A percentile compares a stretch with the other conserved stretches of the same genome.
These are phyloP conservation scores for Epistrophe eligans DNA, from an alignment of 2,888 invertebrate species.

Conservation along the genomic window DNA sequence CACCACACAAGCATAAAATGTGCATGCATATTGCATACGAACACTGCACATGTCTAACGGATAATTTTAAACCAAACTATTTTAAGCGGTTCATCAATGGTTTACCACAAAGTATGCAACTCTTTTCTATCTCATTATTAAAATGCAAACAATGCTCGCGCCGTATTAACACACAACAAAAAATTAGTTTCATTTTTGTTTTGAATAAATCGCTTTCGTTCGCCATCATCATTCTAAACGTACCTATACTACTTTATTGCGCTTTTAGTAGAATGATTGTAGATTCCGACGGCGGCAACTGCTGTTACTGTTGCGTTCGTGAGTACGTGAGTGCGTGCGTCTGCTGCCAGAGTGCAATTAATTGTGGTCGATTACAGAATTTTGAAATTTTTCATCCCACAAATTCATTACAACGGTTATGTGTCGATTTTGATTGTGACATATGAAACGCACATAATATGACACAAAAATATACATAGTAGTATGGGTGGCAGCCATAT, in stretches of 20 bases:
- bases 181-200: conserved; percentile 39
- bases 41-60: neutral
- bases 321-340: too few species aligned
- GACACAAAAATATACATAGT: conserved; percentile 35
- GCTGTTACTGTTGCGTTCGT: too few species aligned
- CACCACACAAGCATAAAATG: neutral
- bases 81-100: conserved; percentile 71
- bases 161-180: conserved; percentile 24
- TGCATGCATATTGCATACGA: neutral
- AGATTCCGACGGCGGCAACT: conserved; percentile 12
- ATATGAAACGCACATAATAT: neutral
- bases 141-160: conserved; percentile 48
- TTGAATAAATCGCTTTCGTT: neutral
- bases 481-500: conserved; percentile 1
- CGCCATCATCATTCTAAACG: conserved; percentile 7
- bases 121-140: conserved; percentile 50
- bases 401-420: conserved; percentile 22
- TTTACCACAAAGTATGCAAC: conserved; percentile 61
- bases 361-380: conserved; percentile 75
- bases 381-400: conserved; percentile 49
- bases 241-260: neutral
- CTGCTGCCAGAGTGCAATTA: conserved; percentile 54
- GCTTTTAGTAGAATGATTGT: conserved; percentile 1
- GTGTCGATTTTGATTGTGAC: conserved; percentile 60
- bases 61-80: conserved; percentile 66